These are phyloP conservation scores for Calephelis nemesis DNA, from an alignment of 1,140 invertebrate species.

Conservation along the genomic window DNA sequence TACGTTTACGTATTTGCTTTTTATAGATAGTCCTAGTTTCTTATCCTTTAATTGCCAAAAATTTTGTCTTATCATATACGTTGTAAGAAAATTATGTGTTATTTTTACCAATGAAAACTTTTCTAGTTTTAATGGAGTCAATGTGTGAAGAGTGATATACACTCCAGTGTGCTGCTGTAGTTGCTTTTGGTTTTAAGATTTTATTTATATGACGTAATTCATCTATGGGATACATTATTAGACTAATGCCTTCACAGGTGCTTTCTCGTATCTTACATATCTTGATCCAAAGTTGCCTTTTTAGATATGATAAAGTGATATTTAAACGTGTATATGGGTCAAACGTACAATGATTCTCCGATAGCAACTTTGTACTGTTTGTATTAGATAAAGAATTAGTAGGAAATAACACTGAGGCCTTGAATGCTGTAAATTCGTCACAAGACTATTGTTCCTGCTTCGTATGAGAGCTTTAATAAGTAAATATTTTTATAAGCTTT, in stretches of 20 bases:
- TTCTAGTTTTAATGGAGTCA: conserved; percentile 77
- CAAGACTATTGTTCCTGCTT: conserved; percentile 67
- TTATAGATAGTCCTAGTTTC: conserved; percentile 34
- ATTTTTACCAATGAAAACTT: conserved; percentile 69
- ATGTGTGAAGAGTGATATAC: conserved; percentile 69
- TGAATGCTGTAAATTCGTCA: conserved; percentile 52
- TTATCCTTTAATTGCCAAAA: conserved; percentile 77
- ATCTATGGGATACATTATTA: conserved; percentile 65
- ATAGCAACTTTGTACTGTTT: conserved; percentile 64
- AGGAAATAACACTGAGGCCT: conserved; percentile 53
- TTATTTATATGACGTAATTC: conserved; percentile 69
- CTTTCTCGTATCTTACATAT: conserved; percentile 71
- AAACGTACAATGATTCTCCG: conserved; percentile 62
- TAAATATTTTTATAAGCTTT: conserved; percentile 70
- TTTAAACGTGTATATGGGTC: conserved; percentile 66
- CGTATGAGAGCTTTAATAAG: conserved; percentile 65
- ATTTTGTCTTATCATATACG: conserved; percentile 59
- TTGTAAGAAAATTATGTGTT: conserved; percentile 61
- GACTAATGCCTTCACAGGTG: conserved; percentile 68
- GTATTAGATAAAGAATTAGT: conserved; percentile 59
- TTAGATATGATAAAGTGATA: conserved; percentile 75
- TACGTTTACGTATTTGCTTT: conserved; percentile 41
- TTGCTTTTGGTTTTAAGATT: conserved; percentile 65
- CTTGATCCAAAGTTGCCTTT: conserved; percentile 79
- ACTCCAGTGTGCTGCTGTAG: conserved; percentile 70